Percentiles rank a stretch among this genome's conserved stretches.
These are phyloP conservation scores for Poeciliopsis gracilis DNA, from an alignment of 2,797 vertebrate species.

Conservation along the genomic window DNA sequence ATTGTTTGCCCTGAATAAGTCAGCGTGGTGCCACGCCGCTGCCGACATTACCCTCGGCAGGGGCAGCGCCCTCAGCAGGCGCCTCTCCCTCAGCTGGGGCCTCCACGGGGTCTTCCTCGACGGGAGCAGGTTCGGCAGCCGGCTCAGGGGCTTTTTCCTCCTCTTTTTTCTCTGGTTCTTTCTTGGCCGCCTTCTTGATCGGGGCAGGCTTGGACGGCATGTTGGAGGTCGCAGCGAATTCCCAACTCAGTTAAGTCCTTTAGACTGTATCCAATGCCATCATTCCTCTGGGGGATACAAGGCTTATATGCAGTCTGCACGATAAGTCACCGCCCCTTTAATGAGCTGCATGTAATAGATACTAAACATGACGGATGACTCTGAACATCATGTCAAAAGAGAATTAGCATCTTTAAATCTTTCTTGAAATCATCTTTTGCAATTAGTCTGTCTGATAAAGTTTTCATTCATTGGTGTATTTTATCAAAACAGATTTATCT, in stretches of 20 bases:
- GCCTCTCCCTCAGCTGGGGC: slow-evolving; percentile 46
- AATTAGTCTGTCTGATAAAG: neutral
- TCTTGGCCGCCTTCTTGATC: slow-evolving; percentile 82
- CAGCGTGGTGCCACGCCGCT: neutral
- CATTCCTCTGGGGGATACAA: slow-evolving; percentile 14
- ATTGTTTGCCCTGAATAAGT: neutral
- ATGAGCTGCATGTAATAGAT: slow-evolving; percentile 56
- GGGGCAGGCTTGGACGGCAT: slow-evolving; percentile 88
- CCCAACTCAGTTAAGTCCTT: slow-evolving; percentile 73
- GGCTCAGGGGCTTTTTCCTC: slow-evolving; percentile 64
- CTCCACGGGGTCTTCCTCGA: slow-evolving; percentile 14
- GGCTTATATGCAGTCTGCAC: slow-evolving; percentile 67
- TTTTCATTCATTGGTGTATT: neutral
- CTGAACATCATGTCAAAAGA: slow-evolving; percentile 30
- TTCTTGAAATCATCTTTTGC: neutral
- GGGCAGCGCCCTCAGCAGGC: slow-evolving; percentile 40
- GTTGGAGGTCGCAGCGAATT: slow-evolving; percentile 70
- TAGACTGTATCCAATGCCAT: slow-evolving; percentile 69
- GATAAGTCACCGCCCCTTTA: slow-evolving; percentile 66
- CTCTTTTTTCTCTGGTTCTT: slow-evolving; percentile 72
- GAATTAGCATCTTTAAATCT: neutral
- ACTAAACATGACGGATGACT: slow-evolving; percentile 42
- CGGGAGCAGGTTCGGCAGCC: slow-evolving; percentile 48
- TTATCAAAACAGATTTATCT: neutral
- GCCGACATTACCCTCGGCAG: slow-evolving; percentile 64